Evolutionary conservation across 2,113 vertebrate species (phyloP).

Genomic region (Cyanoderma ruficeps): DNA sequence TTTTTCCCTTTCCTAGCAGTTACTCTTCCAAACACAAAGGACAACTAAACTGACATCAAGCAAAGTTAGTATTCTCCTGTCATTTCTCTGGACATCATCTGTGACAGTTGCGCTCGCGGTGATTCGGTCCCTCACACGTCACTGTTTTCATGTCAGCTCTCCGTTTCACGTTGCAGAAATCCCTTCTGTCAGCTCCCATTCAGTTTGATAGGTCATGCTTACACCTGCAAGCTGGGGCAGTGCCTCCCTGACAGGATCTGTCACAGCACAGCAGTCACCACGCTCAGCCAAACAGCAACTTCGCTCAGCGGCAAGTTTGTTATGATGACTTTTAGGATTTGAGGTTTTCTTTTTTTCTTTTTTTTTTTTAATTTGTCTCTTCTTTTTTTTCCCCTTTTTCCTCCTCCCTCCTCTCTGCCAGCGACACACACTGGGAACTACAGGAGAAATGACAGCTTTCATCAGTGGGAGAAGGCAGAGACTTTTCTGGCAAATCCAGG

Average conservation of each 20-base stretch:
- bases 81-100: constrained; percentile 68
- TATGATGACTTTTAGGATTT: constrained; percentile 46
- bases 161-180: constrained; percentile 61
- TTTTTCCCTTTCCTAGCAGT: background rate
- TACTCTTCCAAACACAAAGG: constrained; percentile 57
- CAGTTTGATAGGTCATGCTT: constrained; percentile 74
- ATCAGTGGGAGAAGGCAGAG: background rate
- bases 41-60: constrained; percentile 71
- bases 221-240: constrained; percentile 65
- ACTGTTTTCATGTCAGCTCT: constrained; percentile 69
- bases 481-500: background rate
- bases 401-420: background rate
- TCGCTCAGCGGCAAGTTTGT: constrained; percentile 50
- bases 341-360: background rate
- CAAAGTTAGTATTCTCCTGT: constrained; percentile 64
- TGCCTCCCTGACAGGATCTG: constrained; percentile 68
- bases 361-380: no score
- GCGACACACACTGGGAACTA: background rate
- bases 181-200: constrained; percentile 77
- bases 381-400: no score
- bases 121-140: constrained; percentile 68
- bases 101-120: constrained; percentile 69
- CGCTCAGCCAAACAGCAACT: constrained; percentile 50
- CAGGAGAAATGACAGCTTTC: constrained; percentile 24
- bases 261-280: constrained; percentile 66